Percentiles rank a stretch among this genome's conserved stretches.
Conservation (phyloP, 2,797 vertebrate species). For the Enteromius afrohamiltoni region DNA sequence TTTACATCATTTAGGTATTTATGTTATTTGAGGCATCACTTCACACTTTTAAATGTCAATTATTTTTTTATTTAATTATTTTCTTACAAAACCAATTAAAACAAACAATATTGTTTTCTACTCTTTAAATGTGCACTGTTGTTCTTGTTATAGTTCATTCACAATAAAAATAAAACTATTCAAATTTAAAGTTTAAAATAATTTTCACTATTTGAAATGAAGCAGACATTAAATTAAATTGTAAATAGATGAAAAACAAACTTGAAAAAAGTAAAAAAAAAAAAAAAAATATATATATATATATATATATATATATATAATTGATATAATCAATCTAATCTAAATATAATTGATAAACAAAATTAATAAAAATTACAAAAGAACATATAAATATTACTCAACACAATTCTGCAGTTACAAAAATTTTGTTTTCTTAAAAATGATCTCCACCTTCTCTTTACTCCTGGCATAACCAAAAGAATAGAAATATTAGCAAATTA, state of each 20-base stretch:
- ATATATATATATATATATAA: background rate
- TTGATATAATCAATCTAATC: background rate
- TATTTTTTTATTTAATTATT: fast-evolving
- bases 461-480: background rate
- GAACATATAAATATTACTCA: background rate
- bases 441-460: background rate
- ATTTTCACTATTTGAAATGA: background rate
- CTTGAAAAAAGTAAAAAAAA: background rate
- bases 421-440: background rate
- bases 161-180: background rate
- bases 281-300: no score
- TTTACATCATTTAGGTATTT: background rate
- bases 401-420: background rate
- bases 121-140: background rate
- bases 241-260: background rate
- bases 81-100: background rate
- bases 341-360: background rate
- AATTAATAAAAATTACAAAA: background rate
- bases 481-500: background rate
- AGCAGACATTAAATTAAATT: background rate
- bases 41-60: background rate
- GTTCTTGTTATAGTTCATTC: background rate
- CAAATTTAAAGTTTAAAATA: background rate
- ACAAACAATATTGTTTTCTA: background rate
- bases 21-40: background rate